Evolutionary conservation across 2,797 vertebrate genomes (phyloP), one percentile per base, ranked within the genome.

Genomic region (Phoeniculus purpureus): DNA sequence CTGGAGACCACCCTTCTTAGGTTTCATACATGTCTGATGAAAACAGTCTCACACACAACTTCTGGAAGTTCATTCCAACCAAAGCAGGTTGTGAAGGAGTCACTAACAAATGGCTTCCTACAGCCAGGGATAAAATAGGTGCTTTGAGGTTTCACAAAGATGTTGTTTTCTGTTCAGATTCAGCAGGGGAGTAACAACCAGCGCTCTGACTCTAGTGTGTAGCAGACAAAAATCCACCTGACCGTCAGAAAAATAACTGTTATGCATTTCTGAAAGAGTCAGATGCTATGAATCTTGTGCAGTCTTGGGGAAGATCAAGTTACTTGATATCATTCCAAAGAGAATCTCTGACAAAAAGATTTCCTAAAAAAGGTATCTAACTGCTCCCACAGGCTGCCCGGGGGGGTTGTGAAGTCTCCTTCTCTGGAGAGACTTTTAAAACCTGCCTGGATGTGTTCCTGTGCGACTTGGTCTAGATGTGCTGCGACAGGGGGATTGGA

Each of bases 271-370:
- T 83, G 64, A 58, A 64, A 51, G 37, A 92, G 61, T 27, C 47
- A 81, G 67, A 56, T 48, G 54, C 23, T 72, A 70, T 71, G 67
- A 90, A 93, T 76, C 90, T 92, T 79, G 22, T 55, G 67, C 52
- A 48, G 77, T 64, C 65, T 90, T 9, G 1, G 64, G 64, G 58
- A 79, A 74, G 65, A 92, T 73, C 27, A 84, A 73, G 37, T 78
- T 85, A 73, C 56, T 84, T 67, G 61, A 75, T 91, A 94, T 8
- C 37, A 88, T 86, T 93, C 74, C 81, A 90, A 90, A 88, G 67
- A 94, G 89, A 91, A 94, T 87, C 70, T 82, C 85, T 67, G 77
- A 88, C 71, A 93, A 90, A 89, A 74, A 56, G 20, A 71, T 90
- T 92, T 91, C 77, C 74, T 90, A 47, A 85, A 79, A 91, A 88